Conservation (phyloP, 2,888 invertebrate species). For the Cephus pulcher region DNA sequence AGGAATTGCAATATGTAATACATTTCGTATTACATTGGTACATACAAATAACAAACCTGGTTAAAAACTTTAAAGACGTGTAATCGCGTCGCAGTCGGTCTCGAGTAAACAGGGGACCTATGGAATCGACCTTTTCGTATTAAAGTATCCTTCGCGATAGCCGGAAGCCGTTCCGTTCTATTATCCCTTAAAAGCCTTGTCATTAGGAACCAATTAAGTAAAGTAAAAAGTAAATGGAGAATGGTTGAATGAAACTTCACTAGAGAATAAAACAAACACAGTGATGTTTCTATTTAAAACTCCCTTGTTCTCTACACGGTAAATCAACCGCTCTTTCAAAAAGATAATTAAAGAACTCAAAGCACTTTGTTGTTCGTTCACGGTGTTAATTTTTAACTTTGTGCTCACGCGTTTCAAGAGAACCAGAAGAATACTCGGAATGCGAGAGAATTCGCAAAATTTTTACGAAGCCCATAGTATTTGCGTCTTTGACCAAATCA, state of each 20-base stretch:
- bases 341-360: not conserved
- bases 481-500: not conserved
- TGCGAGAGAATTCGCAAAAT: not conserved
- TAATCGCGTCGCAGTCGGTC: not conserved
- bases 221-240: not conserved
- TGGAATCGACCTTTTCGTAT: not conserved
- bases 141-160: not conserved
- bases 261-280: not conserved
- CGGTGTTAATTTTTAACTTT: not conserved
- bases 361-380: not conserved
- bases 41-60: not conserved
- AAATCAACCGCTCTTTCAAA: not conserved
- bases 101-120: not conserved
- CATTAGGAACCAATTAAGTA: not conserved
- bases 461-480: not conserved
- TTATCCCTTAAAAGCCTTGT: not conserved
- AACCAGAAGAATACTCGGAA: not conserved
- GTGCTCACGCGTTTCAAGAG: not conserved
- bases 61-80: not conserved
- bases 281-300: not conserved
- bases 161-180: not conserved
- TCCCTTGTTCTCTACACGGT: not conserved
- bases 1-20: not conserved
- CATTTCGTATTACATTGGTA: no score
- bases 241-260: not conserved